phyloP scores from a whole-genome alignment of 2,888 invertebrate genomes.

The Gastrophysa polygoni region DNA sequence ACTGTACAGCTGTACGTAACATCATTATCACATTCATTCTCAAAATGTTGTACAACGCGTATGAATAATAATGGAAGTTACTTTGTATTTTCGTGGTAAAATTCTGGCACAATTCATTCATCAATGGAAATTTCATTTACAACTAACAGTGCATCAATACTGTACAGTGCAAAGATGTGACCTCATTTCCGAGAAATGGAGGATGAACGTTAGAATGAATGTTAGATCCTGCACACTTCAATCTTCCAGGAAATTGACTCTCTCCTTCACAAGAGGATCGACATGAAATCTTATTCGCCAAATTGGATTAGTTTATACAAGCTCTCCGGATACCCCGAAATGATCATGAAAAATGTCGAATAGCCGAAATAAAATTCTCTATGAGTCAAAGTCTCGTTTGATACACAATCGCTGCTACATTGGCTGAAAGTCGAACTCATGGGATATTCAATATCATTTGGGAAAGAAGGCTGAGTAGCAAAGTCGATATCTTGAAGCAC shows the following conservation, averaged over 20 bases:
- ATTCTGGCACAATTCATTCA: no score
- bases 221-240: not conserved
- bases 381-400: not conserved
- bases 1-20: no score
- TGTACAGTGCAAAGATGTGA: no score
- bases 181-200: no score
- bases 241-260: not conserved
- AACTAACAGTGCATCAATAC: no score
- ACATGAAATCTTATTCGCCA: not conserved
- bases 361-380: not conserved
- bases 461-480: conserved; percentile 17
- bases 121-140: no score
- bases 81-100: no score
- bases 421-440: conserved; percentile 15
- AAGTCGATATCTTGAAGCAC: conserved; percentile 27
- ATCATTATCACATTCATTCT: no score
- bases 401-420: conserved; percentile 16
- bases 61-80: no score
- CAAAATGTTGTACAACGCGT: no score
- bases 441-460: conserved; percentile 19
- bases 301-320: not conserved
- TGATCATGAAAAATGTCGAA: not conserved
- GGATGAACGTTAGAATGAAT: not conserved
- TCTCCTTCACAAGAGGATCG: not conserved
- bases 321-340: not conserved